Conservation (phyloP, 1,140 invertebrate species). For the Philotrypesis tridentata region DNA sequence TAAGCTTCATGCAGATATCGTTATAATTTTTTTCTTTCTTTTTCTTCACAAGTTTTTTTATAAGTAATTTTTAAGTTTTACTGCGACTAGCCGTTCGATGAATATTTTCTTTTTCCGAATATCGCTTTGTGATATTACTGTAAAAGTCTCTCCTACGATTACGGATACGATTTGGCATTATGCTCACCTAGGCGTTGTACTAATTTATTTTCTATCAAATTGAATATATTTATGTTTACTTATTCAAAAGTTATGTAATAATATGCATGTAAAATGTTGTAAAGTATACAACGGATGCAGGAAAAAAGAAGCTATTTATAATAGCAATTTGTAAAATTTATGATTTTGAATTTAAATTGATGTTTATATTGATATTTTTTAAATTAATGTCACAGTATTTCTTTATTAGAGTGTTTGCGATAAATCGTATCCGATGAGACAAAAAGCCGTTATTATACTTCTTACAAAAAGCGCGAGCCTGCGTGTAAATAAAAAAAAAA, state of each 20-base stretch:
- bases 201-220: neutral
- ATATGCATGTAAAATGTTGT: neutral
- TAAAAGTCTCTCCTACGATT: neutral
- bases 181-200: neutral
- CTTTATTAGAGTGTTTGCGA: neutral
- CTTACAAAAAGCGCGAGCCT: neutral
- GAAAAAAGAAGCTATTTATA: neutral
- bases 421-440: conserved; percentile 3
- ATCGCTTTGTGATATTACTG: conserved; percentile 21
- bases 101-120: conserved; percentile 43
- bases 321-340: neutral
- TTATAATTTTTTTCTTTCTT: conserved; percentile 47
- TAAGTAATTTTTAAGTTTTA: conserved; percentile 38
- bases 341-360: neutral
- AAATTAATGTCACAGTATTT: neutral
- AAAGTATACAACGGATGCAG: too few relatives aligned
- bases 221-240: neutral
- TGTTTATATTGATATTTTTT: neutral
- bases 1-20: conserved; percentile 35
- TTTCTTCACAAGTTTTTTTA: conserved; percentile 45
- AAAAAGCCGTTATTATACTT: conserved; percentile 7
- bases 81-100: neutral
- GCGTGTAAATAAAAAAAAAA: conserved; percentile 33
- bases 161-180: neutral
- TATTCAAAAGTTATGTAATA: neutral